These are phyloP conservation scores for Quadroppia sp. DNA, from an alignment of 2,888 invertebrate species.

Conservation along the genomic window DNA sequence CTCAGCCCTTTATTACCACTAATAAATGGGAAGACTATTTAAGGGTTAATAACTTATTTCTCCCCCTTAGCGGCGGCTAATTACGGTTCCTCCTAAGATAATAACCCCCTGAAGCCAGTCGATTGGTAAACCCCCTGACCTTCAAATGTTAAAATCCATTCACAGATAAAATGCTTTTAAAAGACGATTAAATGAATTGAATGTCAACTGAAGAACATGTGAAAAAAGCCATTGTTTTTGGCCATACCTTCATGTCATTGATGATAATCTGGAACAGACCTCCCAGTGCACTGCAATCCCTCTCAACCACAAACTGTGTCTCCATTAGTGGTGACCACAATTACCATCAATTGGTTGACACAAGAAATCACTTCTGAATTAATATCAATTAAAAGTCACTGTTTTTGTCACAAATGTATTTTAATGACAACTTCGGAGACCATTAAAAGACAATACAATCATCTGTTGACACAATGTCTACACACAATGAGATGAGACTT, in stretches of 20 bases:
- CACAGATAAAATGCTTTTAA: neutral
- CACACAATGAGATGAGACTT: slow-evolving; percentile 14
- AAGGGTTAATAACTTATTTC: too few relatives aligned
- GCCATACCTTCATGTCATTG: slow-evolving; percentile 89
- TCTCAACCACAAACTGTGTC: slow-evolving; percentile 51
- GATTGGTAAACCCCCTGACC: too few relatives aligned
- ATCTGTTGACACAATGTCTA: neutral
- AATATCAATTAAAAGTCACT: neutral
- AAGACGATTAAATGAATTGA: neutral
- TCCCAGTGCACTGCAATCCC: slow-evolving; percentile 84
- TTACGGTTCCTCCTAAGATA: too few relatives aligned
- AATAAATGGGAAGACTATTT: too few relatives aligned
- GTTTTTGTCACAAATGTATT: slow-evolving; percentile 6
- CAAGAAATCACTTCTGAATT: neutral
- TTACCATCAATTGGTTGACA: neutral
- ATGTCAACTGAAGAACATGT: neutral
- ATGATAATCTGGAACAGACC: slow-evolving; percentile 92
- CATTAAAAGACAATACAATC: neutral
- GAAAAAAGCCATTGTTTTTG: neutral
- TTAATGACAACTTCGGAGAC: neutral
- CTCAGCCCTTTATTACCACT: too few relatives aligned
- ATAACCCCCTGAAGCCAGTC: too few relatives aligned
- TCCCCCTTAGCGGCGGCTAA: too few relatives aligned
- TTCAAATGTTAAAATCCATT: too few relatives aligned
- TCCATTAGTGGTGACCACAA: slow-evolving; percentile 56